Conservation (phyloP, 2,797 vertebrate species). For the Pseudochromis fuscus region DNA sequence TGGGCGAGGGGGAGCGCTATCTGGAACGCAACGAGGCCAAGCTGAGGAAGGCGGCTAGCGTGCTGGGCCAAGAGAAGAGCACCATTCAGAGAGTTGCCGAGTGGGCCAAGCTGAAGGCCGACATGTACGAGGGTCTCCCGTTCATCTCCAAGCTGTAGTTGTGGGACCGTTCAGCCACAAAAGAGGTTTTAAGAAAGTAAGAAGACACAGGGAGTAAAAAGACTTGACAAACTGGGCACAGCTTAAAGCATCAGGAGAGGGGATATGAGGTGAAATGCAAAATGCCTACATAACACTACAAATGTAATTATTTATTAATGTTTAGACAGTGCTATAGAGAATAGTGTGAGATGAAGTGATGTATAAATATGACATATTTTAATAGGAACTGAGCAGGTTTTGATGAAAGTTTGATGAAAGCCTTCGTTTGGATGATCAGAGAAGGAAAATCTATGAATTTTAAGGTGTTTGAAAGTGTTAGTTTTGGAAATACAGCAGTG, state of each 20-base stretch:
- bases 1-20: conserved; percentile 90
- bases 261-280: neutral
- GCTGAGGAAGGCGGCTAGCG: conserved; percentile 89
- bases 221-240: neutral
- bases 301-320: conserved; percentile 22
- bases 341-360: conserved; percentile 12
- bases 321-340: neutral
- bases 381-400: conserved; percentile 9
- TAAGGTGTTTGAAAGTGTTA: neutral
- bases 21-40: conserved; percentile 94
- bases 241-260: neutral
- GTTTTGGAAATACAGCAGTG: neutral
- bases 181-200: conserved; percentile 27
- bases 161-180: neutral
- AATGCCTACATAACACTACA: conserved; percentile 31
- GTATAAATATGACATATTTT: neutral
- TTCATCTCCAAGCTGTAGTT: conserved; percentile 85
- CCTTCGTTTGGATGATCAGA: neutral
- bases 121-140: conserved; percentile 93
- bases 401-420: neutral
- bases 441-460: conserved; percentile 14
- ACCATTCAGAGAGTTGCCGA: conserved; percentile 90
- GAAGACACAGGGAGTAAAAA: conserved; percentile 10
- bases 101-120: conserved; percentile 92
- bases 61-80: conserved; percentile 91